Percentiles rank a stretch among this genome's conserved stretches.
These are phyloP conservation scores for Scaptomyza parva DNA, from an alignment of 2,888 invertebrate species.

Conservation along the genomic window DNA sequence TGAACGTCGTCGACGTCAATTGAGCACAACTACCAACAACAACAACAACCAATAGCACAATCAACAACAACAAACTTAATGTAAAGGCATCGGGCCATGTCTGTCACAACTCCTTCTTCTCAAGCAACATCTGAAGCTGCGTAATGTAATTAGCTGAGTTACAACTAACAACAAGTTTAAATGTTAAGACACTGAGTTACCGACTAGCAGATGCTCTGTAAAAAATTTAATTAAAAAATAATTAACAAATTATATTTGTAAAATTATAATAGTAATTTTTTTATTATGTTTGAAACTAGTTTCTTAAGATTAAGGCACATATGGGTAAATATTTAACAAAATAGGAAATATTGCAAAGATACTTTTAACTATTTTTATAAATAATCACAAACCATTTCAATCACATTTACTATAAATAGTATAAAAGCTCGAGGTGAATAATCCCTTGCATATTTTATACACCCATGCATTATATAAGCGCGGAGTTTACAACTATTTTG, in stretches of 20 bases:
- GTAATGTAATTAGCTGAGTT: constrained; percentile 43
- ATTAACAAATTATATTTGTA: not conserved
- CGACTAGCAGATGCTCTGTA: not conserved
- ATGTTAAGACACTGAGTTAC: not conserved
- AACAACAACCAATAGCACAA: not conserved
- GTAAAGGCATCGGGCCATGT: constrained; percentile 4
- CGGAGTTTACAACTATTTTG: not conserved
- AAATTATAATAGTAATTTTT: not conserved
- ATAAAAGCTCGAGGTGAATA: too few species aligned
- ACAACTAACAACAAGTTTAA: constrained; percentile 6
- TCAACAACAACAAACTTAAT: constrained; percentile 1
- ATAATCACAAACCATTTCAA: too few species aligned
- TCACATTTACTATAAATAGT: too few species aligned
- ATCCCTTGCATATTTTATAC: too few species aligned
- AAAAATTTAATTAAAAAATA: too few species aligned
- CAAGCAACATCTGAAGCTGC: constrained; percentile 10
- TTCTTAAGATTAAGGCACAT: too few species aligned
- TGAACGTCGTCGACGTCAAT: constrained; percentile 45
- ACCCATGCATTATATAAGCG: too few species aligned
- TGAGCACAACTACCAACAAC: constrained; percentile 25
- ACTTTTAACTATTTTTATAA: too few species aligned
- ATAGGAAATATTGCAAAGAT: too few species aligned
- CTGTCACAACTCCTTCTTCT: constrained; percentile 6
- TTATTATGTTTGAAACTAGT: too few species aligned
- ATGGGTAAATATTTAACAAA: too few species aligned